phyloP scores from a whole-genome alignment of 2,888 invertebrate species.

The Acholoe squamosa region DNA sequence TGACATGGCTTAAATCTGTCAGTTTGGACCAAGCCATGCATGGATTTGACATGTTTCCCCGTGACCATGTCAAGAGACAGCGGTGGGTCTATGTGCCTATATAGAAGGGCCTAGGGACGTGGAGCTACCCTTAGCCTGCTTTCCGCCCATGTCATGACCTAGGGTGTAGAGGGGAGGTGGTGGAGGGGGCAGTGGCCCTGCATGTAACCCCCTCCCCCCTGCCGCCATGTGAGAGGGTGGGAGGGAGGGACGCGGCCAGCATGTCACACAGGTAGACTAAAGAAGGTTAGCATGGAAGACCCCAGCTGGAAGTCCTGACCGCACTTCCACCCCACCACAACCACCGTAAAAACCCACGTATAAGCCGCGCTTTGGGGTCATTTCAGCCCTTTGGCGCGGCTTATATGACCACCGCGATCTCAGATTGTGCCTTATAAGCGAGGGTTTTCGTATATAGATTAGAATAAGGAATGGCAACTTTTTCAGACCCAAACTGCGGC shows the following conservation, averaged over 20 bases:
- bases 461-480: too few relatives aligned
- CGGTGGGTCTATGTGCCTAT: slow-evolving; percentile 36
- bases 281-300: slow-evolving; percentile 41
- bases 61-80: slow-evolving; percentile 58
- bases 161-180: background rate
- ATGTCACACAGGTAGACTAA: slow-evolving; percentile 47
- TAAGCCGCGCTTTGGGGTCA: too few relatives aligned
- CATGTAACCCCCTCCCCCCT: slow-evolving; percentile 9
- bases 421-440: too few relatives aligned
- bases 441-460: too few relatives aligned
- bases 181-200: slow-evolving; percentile 13
- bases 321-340: background rate
- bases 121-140: background rate
- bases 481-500: too few relatives aligned
- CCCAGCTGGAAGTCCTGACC: slow-evolving; percentile 40
- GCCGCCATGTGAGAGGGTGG: background rate
- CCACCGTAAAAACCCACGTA: too few relatives aligned
- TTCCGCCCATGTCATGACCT: slow-evolving; percentile 49
- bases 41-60: slow-evolving; percentile 58
- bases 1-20: slow-evolving; percentile 53
- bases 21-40: slow-evolving; percentile 52
- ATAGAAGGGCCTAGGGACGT: slow-evolving; percentile 6
- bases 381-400: too few relatives aligned
- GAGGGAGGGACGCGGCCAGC: background rate
- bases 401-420: background rate